Evolutionary conservation across 2,113 vertebrate species (phyloP).

Genomic region (Panthera uncia): DNA sequence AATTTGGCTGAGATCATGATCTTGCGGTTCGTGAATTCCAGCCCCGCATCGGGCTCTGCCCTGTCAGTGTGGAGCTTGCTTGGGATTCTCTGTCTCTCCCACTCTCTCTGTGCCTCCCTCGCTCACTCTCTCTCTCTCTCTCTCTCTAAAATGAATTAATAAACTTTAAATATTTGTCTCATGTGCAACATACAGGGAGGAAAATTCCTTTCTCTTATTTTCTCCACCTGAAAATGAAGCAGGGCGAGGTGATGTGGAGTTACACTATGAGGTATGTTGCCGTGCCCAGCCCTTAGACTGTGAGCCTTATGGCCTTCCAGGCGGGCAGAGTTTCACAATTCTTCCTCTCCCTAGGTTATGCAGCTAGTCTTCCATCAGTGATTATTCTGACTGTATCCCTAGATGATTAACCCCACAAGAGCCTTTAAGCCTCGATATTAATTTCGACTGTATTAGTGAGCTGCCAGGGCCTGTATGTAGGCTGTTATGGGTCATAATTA

Average conservation of each 20-base stretch:
- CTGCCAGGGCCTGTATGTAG: not conserved
- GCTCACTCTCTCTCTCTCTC: too few relatives aligned
- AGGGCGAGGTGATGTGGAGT: fast-evolving
- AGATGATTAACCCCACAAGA: not conserved
- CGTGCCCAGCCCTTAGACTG: not conserved
- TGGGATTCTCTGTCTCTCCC: too few relatives aligned
- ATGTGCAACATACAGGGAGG: not conserved
- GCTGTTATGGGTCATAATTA: not conserved
- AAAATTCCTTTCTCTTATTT: not conserved
- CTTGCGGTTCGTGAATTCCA: too few relatives aligned
- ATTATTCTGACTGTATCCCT: not conserved
- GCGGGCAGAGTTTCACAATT: not conserved
- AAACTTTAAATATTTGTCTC: not conserved
- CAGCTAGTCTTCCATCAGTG: not conserved
- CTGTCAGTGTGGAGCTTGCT: too few relatives aligned
- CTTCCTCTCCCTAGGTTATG: not conserved
- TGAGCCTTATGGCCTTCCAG: not conserved
- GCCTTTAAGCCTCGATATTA: not conserved
- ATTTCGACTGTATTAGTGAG: not conserved
- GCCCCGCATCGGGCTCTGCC: too few relatives aligned
- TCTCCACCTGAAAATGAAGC: not conserved
- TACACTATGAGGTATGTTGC: fast-evolving
- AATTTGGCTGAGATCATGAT: too few relatives aligned
- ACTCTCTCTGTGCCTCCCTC: too few relatives aligned
- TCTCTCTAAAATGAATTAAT: too few relatives aligned